Evolutionary conservation across 2,113 vertebrate genomes (phyloP), one percentile per base, ranked within the genome.

Genomic region (Phalacrocorax pelagicus): DNA sequence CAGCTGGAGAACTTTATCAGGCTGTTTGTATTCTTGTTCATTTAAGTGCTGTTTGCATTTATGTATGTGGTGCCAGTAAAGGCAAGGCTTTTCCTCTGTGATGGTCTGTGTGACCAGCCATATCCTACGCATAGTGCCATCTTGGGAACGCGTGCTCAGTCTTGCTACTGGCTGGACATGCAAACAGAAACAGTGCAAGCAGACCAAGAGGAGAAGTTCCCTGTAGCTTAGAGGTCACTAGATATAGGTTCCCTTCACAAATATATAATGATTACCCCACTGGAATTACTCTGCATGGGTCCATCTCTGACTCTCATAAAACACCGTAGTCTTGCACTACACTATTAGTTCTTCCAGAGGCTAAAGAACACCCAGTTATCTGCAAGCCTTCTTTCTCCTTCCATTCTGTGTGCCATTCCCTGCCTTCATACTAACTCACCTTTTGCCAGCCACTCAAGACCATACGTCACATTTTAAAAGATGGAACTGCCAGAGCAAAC

Each of bases 141-240:
- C 36, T 26, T 27, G 19, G 38, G 38, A 72, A 73, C 0, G 10
- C 2, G 3, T 51, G 30, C 58, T 59, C 11, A 27, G 44, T 61
- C 38, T 27, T 1, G 0, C 54, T 30, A 5, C 29, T 42, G 1
- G 3, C 78, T 77, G 32, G 15, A 59, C 1, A 0, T 8, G 11
- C 54, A 72, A 67, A 67, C 34, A 52, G 46, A 8, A 79, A 49
- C 36, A 59, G 20, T 5, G 30, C 71, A 81, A 69, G 74, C 26
- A 90, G 29, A 85, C 2, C 17, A 79, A 70, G 13, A 78, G 7
- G 21, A 90, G 34, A 63, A 85, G 92, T 18, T 34, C 61, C 47
- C 34, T 62, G 21, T 21, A 85, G 12, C 42, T 85, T 74, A 49
- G 4, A 67, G 42, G 24, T 12, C 42, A 62, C 18, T 40, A 62